phyloP scores from a whole-genome alignment of 2,888 invertebrate genomes.

The Heliconius sara region DNA sequence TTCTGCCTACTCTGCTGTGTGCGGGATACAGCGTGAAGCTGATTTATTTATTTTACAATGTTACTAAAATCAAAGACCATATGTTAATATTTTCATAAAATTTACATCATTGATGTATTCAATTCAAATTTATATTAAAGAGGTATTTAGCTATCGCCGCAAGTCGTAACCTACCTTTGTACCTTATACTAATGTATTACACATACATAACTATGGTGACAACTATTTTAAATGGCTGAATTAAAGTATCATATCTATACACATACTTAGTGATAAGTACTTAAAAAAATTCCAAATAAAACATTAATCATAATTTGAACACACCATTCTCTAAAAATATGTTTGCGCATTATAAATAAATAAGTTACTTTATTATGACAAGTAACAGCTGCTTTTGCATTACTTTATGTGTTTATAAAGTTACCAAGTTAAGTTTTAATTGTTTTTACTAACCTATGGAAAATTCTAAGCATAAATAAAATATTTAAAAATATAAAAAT shows the following conservation, averaged over 20 bases:
- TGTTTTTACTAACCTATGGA: too few relatives aligned
- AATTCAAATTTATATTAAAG: neutral
- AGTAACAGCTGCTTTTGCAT: neutral
- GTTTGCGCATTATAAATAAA: neutral
- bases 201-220: slow-evolving; percentile 2
- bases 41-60: neutral
- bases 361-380: neutral
- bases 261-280: neutral
- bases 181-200: slow-evolving; percentile 2
- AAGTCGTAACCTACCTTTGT: neutral
- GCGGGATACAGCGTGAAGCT: too few relatives aligned
- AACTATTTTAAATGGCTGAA: neutral
- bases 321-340: neutral
- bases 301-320: neutral
- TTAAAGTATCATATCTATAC: neutral
- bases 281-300: neutral
- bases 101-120: neutral
- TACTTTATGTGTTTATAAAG: neutral
- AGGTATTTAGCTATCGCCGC: neutral
- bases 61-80: too few relatives aligned
- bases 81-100: neutral
- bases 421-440: too few relatives aligned
- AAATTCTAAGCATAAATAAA: too few relatives aligned
- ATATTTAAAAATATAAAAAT: neutral
- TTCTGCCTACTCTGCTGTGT: too few relatives aligned